Evolutionary conservation across 2,888 invertebrate species (phyloP).

Genomic region (Melitaea athalia): DNA sequence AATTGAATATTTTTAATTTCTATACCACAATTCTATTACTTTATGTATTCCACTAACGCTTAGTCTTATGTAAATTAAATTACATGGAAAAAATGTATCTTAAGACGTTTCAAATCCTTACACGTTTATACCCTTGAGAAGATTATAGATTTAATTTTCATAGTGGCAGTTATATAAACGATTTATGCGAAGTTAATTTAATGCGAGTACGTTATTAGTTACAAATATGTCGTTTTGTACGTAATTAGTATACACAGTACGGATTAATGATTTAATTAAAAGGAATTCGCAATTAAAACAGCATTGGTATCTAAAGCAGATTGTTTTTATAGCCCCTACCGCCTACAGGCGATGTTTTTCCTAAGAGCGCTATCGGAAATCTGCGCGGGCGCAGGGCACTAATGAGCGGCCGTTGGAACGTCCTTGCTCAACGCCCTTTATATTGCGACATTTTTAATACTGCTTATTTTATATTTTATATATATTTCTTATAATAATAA

Average conservation of each 20-base stretch:
- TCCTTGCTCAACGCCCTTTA: slow-evolving; percentile 41
- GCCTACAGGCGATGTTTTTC: slow-evolving; percentile 43
- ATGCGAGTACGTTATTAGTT: slow-evolving; percentile 2
- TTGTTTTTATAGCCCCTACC: slow-evolving; percentile 35
- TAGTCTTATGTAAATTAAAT: not conserved
- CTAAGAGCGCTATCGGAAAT: slow-evolving; percentile 49
- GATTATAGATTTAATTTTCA: slow-evolving; percentile 1
- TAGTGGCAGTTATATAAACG: not conserved
- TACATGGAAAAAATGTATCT: not conserved
- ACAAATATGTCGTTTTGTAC: slow-evolving; percentile 8
- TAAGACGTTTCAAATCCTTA: not conserved
- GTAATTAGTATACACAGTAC: slow-evolving; percentile 8
- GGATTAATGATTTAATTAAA: slow-evolving; percentile 21
- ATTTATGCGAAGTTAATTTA: not conserved
- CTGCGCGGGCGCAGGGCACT: slow-evolving; percentile 48
- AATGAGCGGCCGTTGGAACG: slow-evolving; percentile 46
- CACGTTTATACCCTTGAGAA: not conserved
- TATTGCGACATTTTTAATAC: slow-evolving; percentile 12
- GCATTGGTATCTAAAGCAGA: slow-evolving; percentile 26
- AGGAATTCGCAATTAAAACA: slow-evolving; percentile 37
- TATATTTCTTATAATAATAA: not conserved
- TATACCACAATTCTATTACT: not conserved
- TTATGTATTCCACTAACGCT: not conserved
- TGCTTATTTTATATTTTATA: not conserved
- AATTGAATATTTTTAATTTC: not conserved